Evolutionary conservation across 1,140 invertebrate species (phyloP), one percentile per base, ranked within the genome.

Genomic region (Acromyrmex echinatior): DNA sequence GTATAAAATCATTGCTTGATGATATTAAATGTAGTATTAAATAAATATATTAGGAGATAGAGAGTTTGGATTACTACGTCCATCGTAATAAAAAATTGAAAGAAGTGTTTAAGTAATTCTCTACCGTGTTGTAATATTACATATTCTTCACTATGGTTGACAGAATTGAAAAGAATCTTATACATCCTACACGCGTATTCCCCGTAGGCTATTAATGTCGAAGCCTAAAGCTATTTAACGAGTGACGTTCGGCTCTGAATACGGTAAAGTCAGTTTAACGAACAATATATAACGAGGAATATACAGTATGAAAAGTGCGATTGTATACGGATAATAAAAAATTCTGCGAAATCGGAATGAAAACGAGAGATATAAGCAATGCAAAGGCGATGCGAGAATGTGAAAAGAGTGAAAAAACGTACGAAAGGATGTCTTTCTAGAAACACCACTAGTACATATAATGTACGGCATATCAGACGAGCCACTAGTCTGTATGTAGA

Each of bases 401-500:
- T 68, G 76, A 89, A 87, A 65, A 70, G 81, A 77, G 88, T 71
- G 82, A 92, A 81, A 91, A 86, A 81, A 77, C 79, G 88, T 79
- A 86, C 80, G 84, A 82, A 87, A 92, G 82, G 90, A 90, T 89
- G 89, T 93, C 71, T 91, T 91, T 90, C 81, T 91, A 90, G 87
- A 91, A 93, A 94, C 91, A 91, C 87, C 89, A 92, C 89, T 94
- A 94, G 94, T 92, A 93, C 94, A 95, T 94, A 93, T 94, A 93
- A 94, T 94, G 93, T 94, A 92, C 93, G 92, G 86, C 94, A 95
- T 94, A 94, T 95, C 94, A 92, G 93, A 94, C 89, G 91, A 94
- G 92, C 92, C 93, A 92, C 93, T 95, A 94, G 94, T 94, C 93
- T 94, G 89, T 93, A 94, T 93, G 93, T 95, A 95, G 94, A 95